Conservation (phyloP, 2,888 invertebrate genomes). For the Andricus curvator region DNA sequence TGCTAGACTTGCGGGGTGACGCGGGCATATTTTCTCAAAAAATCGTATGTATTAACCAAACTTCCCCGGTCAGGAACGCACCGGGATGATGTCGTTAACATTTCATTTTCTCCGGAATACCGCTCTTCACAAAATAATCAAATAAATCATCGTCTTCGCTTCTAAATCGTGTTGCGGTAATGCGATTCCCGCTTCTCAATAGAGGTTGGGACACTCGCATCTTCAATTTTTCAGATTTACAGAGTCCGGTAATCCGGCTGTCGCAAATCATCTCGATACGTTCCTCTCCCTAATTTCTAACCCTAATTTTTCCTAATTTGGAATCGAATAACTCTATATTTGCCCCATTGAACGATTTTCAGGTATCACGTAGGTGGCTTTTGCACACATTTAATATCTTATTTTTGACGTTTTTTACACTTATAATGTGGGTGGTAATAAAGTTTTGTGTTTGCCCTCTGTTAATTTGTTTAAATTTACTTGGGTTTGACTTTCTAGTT, state of each 20-base stretch:
- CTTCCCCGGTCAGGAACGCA: constrained; percentile 7
- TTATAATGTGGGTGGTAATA: not conserved
- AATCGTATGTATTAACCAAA: constrained; percentile 60
- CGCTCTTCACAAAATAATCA: not conserved
- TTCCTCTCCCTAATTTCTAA: not conserved
- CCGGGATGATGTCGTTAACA: not conserved
- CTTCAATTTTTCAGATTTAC: constrained; percentile 4
- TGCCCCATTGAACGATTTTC: not conserved
- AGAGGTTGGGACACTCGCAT: constrained; percentile 19
- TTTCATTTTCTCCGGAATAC: not conserved
- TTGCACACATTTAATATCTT: not conserved
- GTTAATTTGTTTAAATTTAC: not conserved
- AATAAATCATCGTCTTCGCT: not conserved
- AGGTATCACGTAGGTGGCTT: not conserved
- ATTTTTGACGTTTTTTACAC: not conserved
- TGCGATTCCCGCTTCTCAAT: constrained; percentile 9
- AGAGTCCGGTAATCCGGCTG: not conserved
- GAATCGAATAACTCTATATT: not conserved
- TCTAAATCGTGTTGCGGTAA: not conserved
- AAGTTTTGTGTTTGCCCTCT: not conserved
- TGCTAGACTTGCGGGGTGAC: constrained; percentile 54
- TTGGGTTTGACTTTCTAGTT: not conserved
- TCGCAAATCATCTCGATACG: constrained; percentile 8
- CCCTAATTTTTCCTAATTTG: not conserved
- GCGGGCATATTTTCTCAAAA: constrained; percentile 60